Base-by-base conservation (phyloP, 1,140 invertebrate genomes). In the Pogonomyrmex barbatus region DNA sequence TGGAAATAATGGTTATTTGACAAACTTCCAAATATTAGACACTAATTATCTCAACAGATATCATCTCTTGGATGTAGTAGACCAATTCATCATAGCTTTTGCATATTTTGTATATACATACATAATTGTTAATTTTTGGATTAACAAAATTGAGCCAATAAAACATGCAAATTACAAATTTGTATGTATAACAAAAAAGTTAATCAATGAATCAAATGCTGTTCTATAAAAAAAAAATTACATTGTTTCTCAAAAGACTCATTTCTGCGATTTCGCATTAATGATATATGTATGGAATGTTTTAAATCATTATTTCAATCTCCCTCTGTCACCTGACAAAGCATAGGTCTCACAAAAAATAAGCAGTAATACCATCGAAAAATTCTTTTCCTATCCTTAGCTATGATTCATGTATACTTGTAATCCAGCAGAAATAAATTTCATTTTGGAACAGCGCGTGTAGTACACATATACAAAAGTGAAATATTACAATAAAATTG, bases 251-350 rank as follows among this genome's bases (percentile, higher is more conserved):
- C 14, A 5, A 85, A 78, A 76, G 30, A 77, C 50, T 81, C 8
- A 47, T 79, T 56, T 52, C 45, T 75, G 4, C 8, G n/a, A 36
- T 75, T 65, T 33, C 17, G 10, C 10, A 60, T 52, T 77, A n/a
- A 78, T 56, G 10, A 79, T 56, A 67, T 10, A 30, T 54, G 4
- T 54, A 78, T 85, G 83, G 63, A 75, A 86, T 54, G 47, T 79
- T 71, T 54, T 67, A 62, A n/a, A 65, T 58, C 88, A 90, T 87
- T 90, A 90, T 90, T 90, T 90, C 89, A 85, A 87, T 85, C 82
- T 87, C 68, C 88, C 89, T 87, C 56, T 87, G 56, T 85, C 89
- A 90, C 89, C 71, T 87, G 70, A 83, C 79, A 89, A 52, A 90
- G 89, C 71, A 89, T 70, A 70, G 52, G 65, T 76, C 58, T 77